Base-by-base conservation (phyloP, 2,888 invertebrate genomes). In the Campoplex nolae region DNA sequence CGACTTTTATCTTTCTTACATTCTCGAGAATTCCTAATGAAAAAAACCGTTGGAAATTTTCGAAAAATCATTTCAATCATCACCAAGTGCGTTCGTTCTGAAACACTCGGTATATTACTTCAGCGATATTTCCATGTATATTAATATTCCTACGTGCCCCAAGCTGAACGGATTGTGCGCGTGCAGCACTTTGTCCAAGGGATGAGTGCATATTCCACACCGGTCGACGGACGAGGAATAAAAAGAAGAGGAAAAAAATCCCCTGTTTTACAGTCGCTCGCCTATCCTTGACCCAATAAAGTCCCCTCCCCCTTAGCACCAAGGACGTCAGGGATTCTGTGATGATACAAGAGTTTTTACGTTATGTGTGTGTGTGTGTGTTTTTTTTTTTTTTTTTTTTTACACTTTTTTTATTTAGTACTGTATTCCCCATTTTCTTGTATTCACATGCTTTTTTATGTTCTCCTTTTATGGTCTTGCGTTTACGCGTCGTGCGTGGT, bases 221-320 rank as follows among this genome's bases (percentile, higher is more conserved):
- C 83, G 74, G n/a, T 42, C 68, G 65, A 58, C 62, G 78, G 76
- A 83, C 68, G 75, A 74, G 62, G 54, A 83, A 75, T 84, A 80
- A 84, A 70, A 23, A 65, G 42, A n/a, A 58, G 70, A 42, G 48
- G 58, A 42, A 56, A 80, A 70, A 77, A 83, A 76, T 23, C 67
- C 48, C 77, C 48, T 76, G 28, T 51, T 16, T 81, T 77, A 81
- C 65, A 74, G 48, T 54, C 56, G 68, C 54, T 65, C 76, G 80
- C 71, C 48, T 71, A 83, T 83, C 80, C 88, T 88, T 85, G 88
- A 85, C 88, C 85, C 83, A 83, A 68, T 79, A 58, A 68, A 77
- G n/a, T 28, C 11, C 38, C 45, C 51, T 28, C 42, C 35, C 65
- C 18, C 54, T 65, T 23, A 6, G 18, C 23, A 38, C 11, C 56